Evolutionary conservation across 2,797 vertebrate genomes (phyloP), one percentile per base, ranked within the genome.

Genomic region (Melanotaenia nigrans): DNA sequence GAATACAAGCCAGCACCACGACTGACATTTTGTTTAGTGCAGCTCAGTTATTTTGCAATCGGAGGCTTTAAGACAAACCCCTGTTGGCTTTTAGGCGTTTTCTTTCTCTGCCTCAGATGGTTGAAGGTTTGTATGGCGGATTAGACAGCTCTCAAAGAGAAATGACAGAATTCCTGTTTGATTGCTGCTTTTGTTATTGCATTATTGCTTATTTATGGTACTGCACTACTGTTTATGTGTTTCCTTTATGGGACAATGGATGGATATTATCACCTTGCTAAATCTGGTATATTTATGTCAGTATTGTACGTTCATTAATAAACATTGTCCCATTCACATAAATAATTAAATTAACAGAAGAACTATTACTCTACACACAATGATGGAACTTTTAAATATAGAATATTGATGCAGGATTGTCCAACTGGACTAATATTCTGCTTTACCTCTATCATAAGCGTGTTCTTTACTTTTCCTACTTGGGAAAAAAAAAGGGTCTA

Each of bases 41-140:
- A 64, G 3, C 71, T 75, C 20, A 11, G 28, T 81, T 84, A 56
- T 84, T 79, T 75, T 72, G 71, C 68, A 87, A 67, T 78, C 61
- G 16, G 1, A 3, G 36, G 4, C 38, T 12, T 57, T 65, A 5
- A 28, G 18, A 57, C 18, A 18, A 68, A 74, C 18, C 54, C 18
- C 9, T 5, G 25, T 69, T 59, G 65, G 47, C 4, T 4, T 11
- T 12, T 22, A 13, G 16, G 18, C 5, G 42, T 71, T 72, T 77
- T 63, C 30, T 45, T 5, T 58, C 38, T 61, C 25, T 16, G 69
- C 57, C 49, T 63, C 56, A 47, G 4, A n/a, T 59, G 1, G 36
- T 58, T 16, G 16, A 16, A 49, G 16, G 22, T 65, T 57, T 16
- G n/a, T 42, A 56, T 45, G 18, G 14, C 28, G 16, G 30, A 40